Conservation (phyloP, 2,797 vertebrate genomes). For the Phoeniculus purpureus region DNA sequence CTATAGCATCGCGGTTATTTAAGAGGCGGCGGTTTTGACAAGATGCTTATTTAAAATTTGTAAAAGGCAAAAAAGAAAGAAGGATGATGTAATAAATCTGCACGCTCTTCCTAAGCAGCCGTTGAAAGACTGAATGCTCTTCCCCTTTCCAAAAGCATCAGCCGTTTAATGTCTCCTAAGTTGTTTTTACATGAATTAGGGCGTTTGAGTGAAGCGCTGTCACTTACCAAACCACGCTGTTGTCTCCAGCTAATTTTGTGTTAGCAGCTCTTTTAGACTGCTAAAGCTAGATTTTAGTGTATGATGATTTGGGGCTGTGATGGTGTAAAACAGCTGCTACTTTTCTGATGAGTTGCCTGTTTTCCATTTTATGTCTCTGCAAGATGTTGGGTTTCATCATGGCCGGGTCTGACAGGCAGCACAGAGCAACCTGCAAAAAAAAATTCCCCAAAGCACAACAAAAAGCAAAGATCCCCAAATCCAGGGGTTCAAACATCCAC, state of each 20-base stretch:
- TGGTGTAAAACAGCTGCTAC: constrained; percentile 75
- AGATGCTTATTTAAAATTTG: constrained; percentile 53
- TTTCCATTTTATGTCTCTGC: constrained; percentile 74
- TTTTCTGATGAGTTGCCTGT: constrained; percentile 71
- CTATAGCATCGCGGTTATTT: constrained; percentile 25
- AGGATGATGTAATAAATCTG: constrained; percentile 45
- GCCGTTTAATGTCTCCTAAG: constrained; percentile 63
- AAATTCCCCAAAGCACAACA: neutral
- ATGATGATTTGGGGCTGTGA: constrained; percentile 71
- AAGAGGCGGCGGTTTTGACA: constrained; percentile 51
- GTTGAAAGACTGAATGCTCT: constrained; percentile 23
- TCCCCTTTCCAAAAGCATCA: constrained; percentile 47
- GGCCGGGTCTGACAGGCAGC: constrained; percentile 50
- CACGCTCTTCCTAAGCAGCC: constrained; percentile 20
- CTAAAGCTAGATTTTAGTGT: constrained; percentile 74
- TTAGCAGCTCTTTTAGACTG: constrained; percentile 73
- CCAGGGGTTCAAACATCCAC: neutral
- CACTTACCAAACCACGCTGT: constrained; percentile 63
- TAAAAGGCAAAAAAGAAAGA: constrained; percentile 22
- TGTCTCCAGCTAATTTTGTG: constrained; percentile 73
- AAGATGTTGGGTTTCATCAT: constrained; percentile 70
- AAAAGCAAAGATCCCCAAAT: neutral
- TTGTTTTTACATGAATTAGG: constrained; percentile 73
- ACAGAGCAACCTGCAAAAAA: constrained; percentile 47
- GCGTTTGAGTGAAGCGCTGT: constrained; percentile 61